Evolutionary conservation across 2,797 vertebrate species (phyloP).

Genomic region (Coreius guichenoti): DNA sequence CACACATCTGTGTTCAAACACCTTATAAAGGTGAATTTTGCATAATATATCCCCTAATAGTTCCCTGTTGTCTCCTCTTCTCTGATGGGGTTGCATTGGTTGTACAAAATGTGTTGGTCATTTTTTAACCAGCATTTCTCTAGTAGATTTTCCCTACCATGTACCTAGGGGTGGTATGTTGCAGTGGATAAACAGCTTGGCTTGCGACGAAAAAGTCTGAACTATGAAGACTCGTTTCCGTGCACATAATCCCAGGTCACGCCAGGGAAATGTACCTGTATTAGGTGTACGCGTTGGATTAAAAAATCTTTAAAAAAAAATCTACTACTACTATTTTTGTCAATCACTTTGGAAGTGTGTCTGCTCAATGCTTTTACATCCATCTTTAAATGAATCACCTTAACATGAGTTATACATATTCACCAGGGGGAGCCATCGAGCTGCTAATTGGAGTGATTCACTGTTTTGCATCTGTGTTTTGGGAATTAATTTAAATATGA

Average conservation of each 20-base stretch:
- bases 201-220: slow-evolving; percentile 1
- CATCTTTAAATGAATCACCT: neutral
- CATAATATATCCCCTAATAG: no score
- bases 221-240: neutral
- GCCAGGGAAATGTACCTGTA: neutral
- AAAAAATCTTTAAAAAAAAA: neutral
- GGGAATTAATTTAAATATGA: neutral
- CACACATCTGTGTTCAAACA: no score
- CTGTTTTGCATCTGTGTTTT: neutral
- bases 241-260: neutral
- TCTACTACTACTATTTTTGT: neutral
- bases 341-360: neutral
- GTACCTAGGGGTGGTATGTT: neutral
- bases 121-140: neutral
- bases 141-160: neutral
- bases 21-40: no score
- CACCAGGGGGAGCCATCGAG: slow-evolving; percentile 58
- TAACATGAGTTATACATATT: slow-evolving; percentile 9
- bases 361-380: neutral
- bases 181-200: neutral
- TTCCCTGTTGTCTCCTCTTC: neutral
- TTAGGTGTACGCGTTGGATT: neutral
- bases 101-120: neutral
- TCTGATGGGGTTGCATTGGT: neutral
- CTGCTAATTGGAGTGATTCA: neutral